Percentiles rank a stretch among this genome's conserved stretches.
Conservation (phyloP, 2,113 vertebrate species). For the Herpetotheres cachinnans region DNA sequence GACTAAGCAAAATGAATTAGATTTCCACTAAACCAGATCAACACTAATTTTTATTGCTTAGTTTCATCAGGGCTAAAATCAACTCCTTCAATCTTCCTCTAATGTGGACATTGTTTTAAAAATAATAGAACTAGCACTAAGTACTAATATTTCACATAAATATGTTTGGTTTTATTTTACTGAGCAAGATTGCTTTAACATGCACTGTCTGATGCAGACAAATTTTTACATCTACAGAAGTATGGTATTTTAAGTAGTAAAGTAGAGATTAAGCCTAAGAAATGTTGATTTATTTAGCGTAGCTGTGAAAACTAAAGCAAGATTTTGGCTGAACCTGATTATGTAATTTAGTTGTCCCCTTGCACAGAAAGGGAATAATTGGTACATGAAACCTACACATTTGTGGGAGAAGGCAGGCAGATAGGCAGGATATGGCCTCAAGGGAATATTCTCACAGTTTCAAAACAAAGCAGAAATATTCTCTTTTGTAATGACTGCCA, state of each 20-base stretch:
- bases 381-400: background rate
- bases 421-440: background rate
- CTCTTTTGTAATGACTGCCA: background rate
- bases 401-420: background rate
- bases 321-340: background rate
- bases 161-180: background rate
- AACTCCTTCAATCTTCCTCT: background rate
- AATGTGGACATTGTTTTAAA: background rate
- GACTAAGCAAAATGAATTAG: background rate
- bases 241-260: background rate
- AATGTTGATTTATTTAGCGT: background rate
- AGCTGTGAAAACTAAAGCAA: background rate
- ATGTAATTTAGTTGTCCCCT: background rate
- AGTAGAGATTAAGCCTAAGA: background rate
- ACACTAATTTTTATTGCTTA: background rate
- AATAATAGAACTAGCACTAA: background rate
- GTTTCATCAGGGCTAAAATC: background rate
- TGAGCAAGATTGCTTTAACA: background rate
- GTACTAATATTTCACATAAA: background rate
- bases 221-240: background rate
- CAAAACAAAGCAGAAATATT: background rate
- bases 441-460: background rate
- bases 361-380: background rate
- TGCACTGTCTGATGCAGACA: background rate
- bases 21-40: background rate